Evolutionary conservation across 2,113 vertebrate species (phyloP).

Genomic region (Miniopterus natalensis): DNA sequence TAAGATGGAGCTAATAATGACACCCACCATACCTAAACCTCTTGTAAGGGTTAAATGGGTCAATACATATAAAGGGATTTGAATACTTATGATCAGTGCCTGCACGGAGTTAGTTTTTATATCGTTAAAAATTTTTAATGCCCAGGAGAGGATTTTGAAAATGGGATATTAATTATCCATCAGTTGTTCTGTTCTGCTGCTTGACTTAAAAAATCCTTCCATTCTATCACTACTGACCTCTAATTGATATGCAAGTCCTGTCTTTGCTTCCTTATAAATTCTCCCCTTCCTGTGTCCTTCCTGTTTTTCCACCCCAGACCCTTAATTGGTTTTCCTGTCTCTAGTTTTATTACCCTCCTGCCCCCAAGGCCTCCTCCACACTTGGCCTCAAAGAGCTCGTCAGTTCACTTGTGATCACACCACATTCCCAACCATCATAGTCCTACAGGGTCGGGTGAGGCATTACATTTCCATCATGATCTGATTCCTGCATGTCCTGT

Average conservation of each 20-base stretch:
- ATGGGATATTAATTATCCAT: background rate
- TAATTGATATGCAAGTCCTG: background rate
- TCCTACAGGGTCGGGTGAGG: background rate
- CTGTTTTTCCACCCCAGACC: background rate
- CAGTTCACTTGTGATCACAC: fast-evolving
- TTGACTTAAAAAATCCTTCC: background rate
- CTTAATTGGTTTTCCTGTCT: background rate
- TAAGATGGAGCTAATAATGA: background rate
- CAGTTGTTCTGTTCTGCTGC: background rate
- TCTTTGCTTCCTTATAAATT: background rate
- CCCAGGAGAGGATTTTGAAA: background rate
- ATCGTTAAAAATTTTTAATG: background rate
- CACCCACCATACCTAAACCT: background rate
- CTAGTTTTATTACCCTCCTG: background rate
- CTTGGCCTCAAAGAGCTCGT: background rate
- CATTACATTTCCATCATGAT: background rate
- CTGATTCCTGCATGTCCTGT: background rate
- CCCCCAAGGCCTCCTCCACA: background rate
- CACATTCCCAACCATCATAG: fast-evolving
- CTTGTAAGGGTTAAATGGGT: background rate
- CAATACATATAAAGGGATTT: background rate
- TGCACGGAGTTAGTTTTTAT: background rate
- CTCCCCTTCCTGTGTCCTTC: background rate
- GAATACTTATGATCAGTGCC: background rate
- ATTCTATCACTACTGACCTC: background rate